phyloP scores from a whole-genome alignment of 2,113 vertebrate species.

The Rhinoderma darwinii region DNA sequence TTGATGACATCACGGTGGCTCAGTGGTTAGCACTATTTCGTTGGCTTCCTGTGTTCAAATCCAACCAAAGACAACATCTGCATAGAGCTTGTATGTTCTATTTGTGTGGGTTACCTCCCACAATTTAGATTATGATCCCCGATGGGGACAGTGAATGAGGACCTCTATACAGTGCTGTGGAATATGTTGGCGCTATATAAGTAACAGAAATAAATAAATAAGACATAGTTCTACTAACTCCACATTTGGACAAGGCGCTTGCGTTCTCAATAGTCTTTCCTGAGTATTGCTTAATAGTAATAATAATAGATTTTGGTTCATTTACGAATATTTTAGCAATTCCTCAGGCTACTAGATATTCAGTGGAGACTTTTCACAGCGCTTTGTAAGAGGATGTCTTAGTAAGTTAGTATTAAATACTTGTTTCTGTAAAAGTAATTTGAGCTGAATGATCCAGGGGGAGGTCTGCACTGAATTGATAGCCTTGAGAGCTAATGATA shows the following conservation, averaged over 20 bases:
- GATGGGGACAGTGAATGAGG: too few relatives aligned
- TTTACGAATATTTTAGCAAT: neutral
- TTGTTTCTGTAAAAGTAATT: slow-evolving; percentile 43
- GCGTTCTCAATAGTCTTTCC: neutral
- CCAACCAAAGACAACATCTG: too few relatives aligned
- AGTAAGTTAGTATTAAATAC: neutral
- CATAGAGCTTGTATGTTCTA: too few relatives aligned
- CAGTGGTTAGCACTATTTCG: too few relatives aligned
- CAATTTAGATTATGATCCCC: too few relatives aligned
- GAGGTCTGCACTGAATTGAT: slow-evolving; percentile 36
- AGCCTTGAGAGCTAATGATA: slow-evolving; percentile 41
- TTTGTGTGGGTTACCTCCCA: too few relatives aligned
- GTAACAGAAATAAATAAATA: too few relatives aligned
- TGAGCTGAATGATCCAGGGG: slow-evolving; percentile 40
- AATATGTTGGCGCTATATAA: too few relatives aligned
- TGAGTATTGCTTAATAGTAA: slow-evolving; percentile 21
- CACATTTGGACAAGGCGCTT: neutral
- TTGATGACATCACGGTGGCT: too few relatives aligned
- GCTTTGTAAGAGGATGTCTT: neutral
- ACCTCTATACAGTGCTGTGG: too few relatives aligned
- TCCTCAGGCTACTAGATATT: neutral
- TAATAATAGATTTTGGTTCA: neutral
- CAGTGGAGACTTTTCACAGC: neutral
- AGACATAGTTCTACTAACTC: neutral
- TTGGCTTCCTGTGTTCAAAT: too few relatives aligned